These are phyloP conservation scores for Acestrorhynchus altus DNA, from an alignment of 2,797 vertebrate species.

Conservation along the genomic window DNA sequence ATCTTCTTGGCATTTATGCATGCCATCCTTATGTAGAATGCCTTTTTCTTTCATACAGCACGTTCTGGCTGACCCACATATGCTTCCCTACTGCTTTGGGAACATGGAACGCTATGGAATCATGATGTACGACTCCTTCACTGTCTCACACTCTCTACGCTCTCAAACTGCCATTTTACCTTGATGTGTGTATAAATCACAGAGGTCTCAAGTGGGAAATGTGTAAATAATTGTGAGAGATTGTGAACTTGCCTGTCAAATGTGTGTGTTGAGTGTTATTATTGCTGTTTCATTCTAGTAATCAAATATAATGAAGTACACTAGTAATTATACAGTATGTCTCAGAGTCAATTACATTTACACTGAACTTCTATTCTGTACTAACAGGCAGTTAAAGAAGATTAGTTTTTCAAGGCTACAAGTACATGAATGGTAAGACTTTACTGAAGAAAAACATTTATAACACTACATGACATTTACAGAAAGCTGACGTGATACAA, in stretches of 20 bases:
- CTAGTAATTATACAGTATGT: background rate
- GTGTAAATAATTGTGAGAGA: background rate
- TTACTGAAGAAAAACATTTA: too few species aligned
- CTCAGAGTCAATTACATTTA: background rate
- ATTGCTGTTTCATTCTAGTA: background rate
- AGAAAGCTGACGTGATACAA: too few species aligned
- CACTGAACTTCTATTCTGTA: background rate
- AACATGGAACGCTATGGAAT: slow-evolving; percentile 6
- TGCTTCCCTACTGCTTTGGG: background rate
- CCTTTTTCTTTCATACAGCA: slow-evolving; percentile 7
- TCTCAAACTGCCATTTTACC: background rate
- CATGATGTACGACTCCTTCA: background rate
- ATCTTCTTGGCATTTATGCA: slow-evolving; percentile 52
- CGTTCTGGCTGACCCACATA: slow-evolving; percentile 48
- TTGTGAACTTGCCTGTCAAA: background rate
- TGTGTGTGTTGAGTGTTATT: background rate
- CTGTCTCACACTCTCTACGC: background rate
- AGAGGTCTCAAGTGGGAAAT: background rate
- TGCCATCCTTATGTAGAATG: slow-evolving; percentile 27
- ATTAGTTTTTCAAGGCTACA: too few species aligned
- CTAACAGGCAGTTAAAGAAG: too few species aligned
- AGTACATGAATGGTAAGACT: too few species aligned
- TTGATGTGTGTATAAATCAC: slow-evolving; percentile 7
- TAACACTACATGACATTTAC: too few species aligned
- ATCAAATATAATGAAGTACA: background rate